Conservation (phyloP, 2,113 vertebrate species). For the Isurus oxyrinchus region DNA sequence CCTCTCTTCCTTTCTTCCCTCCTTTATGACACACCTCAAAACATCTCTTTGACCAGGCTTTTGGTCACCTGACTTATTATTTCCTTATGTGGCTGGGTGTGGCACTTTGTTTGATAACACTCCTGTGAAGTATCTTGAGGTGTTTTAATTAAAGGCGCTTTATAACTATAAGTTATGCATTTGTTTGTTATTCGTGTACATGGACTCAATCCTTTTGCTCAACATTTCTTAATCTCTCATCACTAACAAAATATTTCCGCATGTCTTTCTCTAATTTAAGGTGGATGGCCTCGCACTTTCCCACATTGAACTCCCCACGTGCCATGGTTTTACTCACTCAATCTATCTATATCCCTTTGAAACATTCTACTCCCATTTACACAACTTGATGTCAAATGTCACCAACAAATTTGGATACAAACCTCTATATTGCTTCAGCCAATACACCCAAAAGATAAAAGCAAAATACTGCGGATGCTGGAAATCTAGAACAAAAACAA, state of each 20-base stretch:
- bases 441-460: too few relatives aligned
- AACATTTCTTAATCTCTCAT: not conserved
- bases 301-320: not conserved
- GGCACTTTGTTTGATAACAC: not conserved
- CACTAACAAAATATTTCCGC: not conserved
- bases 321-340: not conserved
- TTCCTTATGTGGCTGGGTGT: not conserved
- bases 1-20: not conserved
- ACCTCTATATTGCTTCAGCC: too few relatives aligned
- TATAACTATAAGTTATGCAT: too few relatives aligned
- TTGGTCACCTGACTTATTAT: not conserved
- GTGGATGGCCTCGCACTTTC: too few relatives aligned
- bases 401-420: not conserved
- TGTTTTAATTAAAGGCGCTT: not conserved
- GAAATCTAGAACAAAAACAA: too few relatives aligned
- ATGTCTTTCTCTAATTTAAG: not conserved
- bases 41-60: not conserved
- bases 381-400: not conserved
- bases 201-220: not conserved
- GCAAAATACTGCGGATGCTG: too few relatives aligned
- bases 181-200: not conserved
- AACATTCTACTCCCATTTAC: not conserved
- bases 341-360: not conserved
- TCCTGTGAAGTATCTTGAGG: not conserved
- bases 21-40: too few relatives aligned